A percentile compares a stretch with the other conserved stretches of the same genome.
phyloP scores from a whole-genome alignment of 2,113 vertebrate species.

The Hypocryptadius cinnamomeus region DNA sequence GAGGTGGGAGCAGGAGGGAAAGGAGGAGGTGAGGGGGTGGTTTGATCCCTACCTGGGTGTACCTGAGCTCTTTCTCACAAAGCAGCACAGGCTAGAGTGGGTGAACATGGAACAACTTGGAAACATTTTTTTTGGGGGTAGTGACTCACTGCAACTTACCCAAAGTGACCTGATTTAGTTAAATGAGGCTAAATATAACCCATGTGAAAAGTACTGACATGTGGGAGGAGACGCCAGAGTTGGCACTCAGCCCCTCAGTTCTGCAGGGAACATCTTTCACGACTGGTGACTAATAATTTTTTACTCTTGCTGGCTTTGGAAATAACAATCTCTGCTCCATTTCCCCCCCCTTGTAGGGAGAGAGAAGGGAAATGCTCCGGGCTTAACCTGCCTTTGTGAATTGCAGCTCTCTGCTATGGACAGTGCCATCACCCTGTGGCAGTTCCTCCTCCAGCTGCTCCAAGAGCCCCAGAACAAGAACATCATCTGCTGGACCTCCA shows the following conservation, averaged over 20 bases:
- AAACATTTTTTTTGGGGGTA: neutral
- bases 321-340: neutral
- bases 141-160: conserved; percentile 48
- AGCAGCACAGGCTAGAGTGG: neutral
- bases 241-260: conserved; percentile 26
- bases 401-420: conserved; percentile 87
- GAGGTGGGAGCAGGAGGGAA: neutral
- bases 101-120: conserved; percentile 9
- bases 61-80: neutral
- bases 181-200: conserved; percentile 60
- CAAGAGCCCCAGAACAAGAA: conserved; percentile 87
- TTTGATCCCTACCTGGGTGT: neutral
- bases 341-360: neutral
- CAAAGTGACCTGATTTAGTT: conserved; percentile 60
- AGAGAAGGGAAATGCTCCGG: neutral
- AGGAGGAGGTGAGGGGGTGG: neutral
- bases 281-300: conserved; percentile 10
- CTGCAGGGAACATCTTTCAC: conserved; percentile 19
- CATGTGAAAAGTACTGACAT: conserved; percentile 53
- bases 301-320: conserved; percentile 35
- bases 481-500: conserved; percentile 95
- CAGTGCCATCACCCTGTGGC: conserved; percentile 97
- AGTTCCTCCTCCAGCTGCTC: conserved; percentile 97
- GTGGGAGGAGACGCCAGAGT: conserved; percentile 10
- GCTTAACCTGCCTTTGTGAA: neutral